Conservation (phyloP, 2,797 vertebrate species). For the Gambelia wislizenii region DNA sequence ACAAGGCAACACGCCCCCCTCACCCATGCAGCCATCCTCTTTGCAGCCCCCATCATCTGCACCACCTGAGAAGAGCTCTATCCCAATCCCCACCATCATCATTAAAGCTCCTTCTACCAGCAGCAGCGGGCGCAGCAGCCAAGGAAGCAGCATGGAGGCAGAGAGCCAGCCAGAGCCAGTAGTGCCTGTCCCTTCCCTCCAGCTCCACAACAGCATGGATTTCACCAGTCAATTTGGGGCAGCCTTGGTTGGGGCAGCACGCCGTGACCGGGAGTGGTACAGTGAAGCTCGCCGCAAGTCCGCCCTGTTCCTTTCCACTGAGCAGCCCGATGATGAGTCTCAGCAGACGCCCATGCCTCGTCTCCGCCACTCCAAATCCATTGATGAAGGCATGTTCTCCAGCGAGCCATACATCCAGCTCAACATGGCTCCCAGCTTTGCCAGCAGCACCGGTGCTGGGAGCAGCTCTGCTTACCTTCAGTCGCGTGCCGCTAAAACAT, state of each 20-base stretch:
- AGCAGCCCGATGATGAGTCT: slow-evolving; percentile 84
- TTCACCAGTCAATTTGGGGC: slow-evolving; percentile 91
- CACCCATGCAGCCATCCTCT: slow-evolving; percentile 68
- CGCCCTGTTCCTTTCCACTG: slow-evolving; percentile 93
- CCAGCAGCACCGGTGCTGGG: slow-evolving; percentile 32
- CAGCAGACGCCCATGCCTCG: slow-evolving; percentile 82
- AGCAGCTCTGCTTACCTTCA: slow-evolving; percentile 76
- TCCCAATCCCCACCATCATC: slow-evolving; percentile 93
- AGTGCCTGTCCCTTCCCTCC: slow-evolving; percentile 82
- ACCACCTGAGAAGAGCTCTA: slow-evolving; percentile 89
- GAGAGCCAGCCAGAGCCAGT: slow-evolving; percentile 81
- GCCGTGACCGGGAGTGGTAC: slow-evolving; percentile 79
- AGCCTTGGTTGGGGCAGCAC: slow-evolving; percentile 80
- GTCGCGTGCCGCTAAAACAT: slow-evolving; percentile 77
- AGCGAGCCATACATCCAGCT: slow-evolving; percentile 90
- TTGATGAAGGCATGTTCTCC: slow-evolving; percentile 93
- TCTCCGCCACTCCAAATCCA: slow-evolving; percentile 92
- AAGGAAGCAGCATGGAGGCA: slow-evolving; percentile 93
- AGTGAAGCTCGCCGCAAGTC: slow-evolving; percentile 89
- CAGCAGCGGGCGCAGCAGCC: slow-evolving; percentile 94
- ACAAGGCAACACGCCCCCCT: slow-evolving; percentile 50
- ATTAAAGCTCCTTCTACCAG: slow-evolving; percentile 95
- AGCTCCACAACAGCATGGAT: slow-evolving; percentile 81
- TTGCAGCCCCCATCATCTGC: slow-evolving; percentile 70
- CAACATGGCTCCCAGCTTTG: slow-evolving; percentile 75